Evolutionary conservation across 2,797 vertebrate genomes (phyloP), one percentile per base, ranked within the genome.

Genomic region (Danio aesculapii): DNA sequence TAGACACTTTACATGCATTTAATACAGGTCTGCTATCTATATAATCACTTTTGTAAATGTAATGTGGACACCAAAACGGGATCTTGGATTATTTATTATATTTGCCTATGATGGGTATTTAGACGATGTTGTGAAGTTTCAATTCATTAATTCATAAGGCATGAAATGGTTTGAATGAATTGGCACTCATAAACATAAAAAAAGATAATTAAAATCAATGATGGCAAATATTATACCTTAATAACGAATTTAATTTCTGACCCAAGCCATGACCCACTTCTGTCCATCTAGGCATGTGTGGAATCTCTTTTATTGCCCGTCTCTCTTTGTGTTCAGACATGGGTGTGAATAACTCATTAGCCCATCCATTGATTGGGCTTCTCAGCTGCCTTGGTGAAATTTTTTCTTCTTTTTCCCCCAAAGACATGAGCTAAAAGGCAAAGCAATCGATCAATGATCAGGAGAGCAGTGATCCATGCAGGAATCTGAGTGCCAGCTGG

Each of bases 291-390:
- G 55, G 46, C 52, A 21, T 67, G 11, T 17, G 79, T 14, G 55
- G 14, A 14, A 21, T 77, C 53, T 58, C 53, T 21, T 6, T 41
- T 58, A 39, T 47, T 16, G 16, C 13, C 21, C 70, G 57, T 47
- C 39, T 75, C 80, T 75, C 81, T 88, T 84, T 75, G 85, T 81
- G 84, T 86, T 81, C 80, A 82, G 88, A 87, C 84, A 88, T 62
- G 75, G 84, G 87, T 89, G 88, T 82, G 80, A 88, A 83, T 86
- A 87, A 85, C 88, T 93, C 88, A 92, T 94, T 93, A 93, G 89
- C 82, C 79, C 43, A 66, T 10, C 67, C 85, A 93, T 92, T 64
- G 91, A 93, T 92, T 75, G 77, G 81, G 70, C 78, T 66, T 10
- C 76, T 79, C 73, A 55, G 81, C 64, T 78, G 81, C 81, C 63